Conservation (phyloP, 2,888 invertebrate genomes). For the Epistrophe grossulariae region DNA sequence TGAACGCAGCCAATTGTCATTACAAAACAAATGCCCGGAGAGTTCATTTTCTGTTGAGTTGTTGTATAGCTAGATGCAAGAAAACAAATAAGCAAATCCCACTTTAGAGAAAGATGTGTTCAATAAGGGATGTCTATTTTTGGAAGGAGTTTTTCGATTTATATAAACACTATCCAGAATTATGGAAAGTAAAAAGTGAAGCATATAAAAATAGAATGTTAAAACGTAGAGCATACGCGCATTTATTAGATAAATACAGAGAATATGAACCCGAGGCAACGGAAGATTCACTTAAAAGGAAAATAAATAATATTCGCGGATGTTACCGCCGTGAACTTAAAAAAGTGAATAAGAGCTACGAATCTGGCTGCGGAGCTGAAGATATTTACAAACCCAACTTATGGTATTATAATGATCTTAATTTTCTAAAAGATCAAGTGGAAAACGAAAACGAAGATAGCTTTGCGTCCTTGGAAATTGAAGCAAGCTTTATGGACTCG, state of each 20-base stretch:
- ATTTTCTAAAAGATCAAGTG: slow-evolving; percentile 49
- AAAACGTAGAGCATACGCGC: slow-evolving; percentile 66
- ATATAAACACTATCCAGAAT: slow-evolving; percentile 66
- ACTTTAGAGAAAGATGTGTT: background rate
- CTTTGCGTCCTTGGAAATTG: background rate
- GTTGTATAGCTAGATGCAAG: background rate
- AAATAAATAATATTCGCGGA: slow-evolving; percentile 65
- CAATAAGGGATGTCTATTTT: slow-evolving; percentile 11
- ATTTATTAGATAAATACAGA: slow-evolving; percentile 57
- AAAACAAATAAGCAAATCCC: background rate
- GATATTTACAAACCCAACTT: slow-evolving; percentile 11
- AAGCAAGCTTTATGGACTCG: background rate
- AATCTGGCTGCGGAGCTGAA: background rate
- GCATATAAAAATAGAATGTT: slow-evolving; percentile 67
- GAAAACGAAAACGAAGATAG: background rate
- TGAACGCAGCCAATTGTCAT: too few relatives aligned
- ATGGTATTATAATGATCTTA: slow-evolving; percentile 55
- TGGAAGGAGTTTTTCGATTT: slow-evolving; percentile 75
- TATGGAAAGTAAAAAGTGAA: slow-evolving; percentile 73
- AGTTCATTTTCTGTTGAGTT: background rate
- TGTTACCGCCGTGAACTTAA: slow-evolving; percentile 56
- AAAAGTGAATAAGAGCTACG: slow-evolving; percentile 6
- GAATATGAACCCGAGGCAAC: slow-evolving; percentile 63
- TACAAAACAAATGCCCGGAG: too few relatives aligned
- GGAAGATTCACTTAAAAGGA: slow-evolving; percentile 51